phyloP scores from a whole-genome alignment of 2,113 vertebrate species.

The Eulemur macaco region DNA sequence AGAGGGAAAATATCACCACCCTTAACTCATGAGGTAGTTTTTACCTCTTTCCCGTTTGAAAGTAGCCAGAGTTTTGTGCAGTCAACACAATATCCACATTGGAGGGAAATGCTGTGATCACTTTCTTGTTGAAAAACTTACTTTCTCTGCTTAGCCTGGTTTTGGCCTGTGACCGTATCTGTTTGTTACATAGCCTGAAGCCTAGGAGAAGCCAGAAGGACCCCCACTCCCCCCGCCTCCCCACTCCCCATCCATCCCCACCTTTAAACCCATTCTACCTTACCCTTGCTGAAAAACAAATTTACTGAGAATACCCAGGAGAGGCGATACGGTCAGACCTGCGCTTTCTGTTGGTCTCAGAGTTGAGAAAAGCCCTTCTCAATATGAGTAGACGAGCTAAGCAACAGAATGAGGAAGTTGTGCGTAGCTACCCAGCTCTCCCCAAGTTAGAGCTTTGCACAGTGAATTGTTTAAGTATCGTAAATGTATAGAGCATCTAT shows the following conservation, averaged over 20 bases:
- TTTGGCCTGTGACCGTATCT: background rate
- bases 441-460: background rate
- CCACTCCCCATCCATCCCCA: too few relatives aligned
- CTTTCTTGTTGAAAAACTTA: background rate
- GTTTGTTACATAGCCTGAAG: background rate
- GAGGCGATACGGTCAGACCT: background rate
- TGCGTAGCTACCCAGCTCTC: background rate
- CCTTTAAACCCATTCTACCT: background rate
- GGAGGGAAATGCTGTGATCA: background rate
- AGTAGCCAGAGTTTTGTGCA: background rate
- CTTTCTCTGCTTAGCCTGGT: background rate
- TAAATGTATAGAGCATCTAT: background rate
- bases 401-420: background rate
- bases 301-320: background rate
- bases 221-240: background rate
- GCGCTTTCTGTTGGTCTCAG: background rate
- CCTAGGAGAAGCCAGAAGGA: background rate
- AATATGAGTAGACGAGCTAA: background rate
- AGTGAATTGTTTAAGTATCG: background rate
- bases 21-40: background rate
- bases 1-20: background rate
- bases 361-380: background rate
- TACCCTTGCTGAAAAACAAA: slow-evolving; percentile 23
- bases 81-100: background rate
- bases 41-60: background rate